These are phyloP conservation scores for Babylonia areolata DNA, from an alignment of 1,140 invertebrate species.

Conservation along the genomic window DNA sequence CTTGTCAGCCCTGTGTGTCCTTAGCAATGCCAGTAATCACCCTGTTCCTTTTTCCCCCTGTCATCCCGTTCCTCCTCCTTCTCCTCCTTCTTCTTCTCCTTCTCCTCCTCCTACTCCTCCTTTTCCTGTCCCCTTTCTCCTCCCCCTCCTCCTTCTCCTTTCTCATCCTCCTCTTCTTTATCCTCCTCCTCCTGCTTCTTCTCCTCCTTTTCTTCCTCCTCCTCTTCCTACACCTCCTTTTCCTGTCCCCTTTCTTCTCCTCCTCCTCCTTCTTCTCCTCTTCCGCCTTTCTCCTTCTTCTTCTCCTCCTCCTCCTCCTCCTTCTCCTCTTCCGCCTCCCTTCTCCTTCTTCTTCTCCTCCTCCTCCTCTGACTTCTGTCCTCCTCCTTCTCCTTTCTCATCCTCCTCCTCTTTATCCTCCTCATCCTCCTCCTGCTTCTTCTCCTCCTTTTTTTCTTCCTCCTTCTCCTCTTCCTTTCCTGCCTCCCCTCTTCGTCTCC, in stretches of 20 bases:
- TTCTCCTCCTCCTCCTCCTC: slow-evolving; percentile 24
- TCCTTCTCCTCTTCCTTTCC: slow-evolving; percentile 2
- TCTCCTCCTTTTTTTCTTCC: slow-evolving; percentile 7
- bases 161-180: not conserved
- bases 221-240: too few relatives aligned
- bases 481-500: slow-evolving; percentile 9
- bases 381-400: not conserved
- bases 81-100: too few relatives aligned
- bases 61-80: too few relatives aligned
- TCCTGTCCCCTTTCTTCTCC: not conserved
- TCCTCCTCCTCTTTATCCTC: slow-evolving; percentile 8
- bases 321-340: not conserved
- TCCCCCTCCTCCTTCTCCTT: slow-evolving; percentile 6
- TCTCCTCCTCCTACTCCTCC: too few relatives aligned
- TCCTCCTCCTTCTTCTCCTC: not conserved
- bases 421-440: not conserved
- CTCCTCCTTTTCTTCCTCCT: not conserved
- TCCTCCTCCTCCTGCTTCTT: not conserved
- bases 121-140: too few relatives aligned
- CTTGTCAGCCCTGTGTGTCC: too few relatives aligned
- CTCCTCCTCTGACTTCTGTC: not conserved
- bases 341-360: slow-evolving; percentile 8
- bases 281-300: not conserved
- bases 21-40: too few relatives aligned
- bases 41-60: too few relatives aligned